Evolutionary conservation across 2,888 invertebrate genomes (phyloP).

Genomic region (Oxyteleia sp.): DNA sequence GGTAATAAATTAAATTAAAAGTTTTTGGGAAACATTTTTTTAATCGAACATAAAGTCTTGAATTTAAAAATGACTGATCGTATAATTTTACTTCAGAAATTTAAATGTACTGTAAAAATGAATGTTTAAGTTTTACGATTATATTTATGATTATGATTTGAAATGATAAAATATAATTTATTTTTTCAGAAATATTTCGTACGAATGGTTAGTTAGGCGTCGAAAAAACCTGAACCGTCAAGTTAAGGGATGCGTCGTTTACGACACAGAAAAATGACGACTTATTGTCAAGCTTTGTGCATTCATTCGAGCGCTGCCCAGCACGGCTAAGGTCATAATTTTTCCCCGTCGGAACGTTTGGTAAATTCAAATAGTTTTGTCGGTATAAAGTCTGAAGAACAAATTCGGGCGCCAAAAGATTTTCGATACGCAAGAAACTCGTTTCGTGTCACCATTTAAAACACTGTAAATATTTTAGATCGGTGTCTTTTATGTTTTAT

Average conservation of each 20-base stretch:
- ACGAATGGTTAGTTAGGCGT: neutral
- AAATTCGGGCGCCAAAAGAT: slow-evolving; percentile 26
- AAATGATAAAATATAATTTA: too few species aligned
- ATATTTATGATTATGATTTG: too few species aligned
- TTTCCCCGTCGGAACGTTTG: slow-evolving; percentile 35
- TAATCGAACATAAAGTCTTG: too few species aligned
- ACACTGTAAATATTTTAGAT: slow-evolving; percentile 22
- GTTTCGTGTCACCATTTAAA: slow-evolving; percentile 26
- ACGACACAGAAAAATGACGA: slow-evolving; percentile 34
- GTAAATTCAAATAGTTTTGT: slow-evolving; percentile 22
- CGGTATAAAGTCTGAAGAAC: slow-evolving; percentile 12
- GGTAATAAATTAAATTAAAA: too few species aligned
- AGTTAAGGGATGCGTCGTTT: slow-evolving; percentile 31
- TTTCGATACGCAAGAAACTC: slow-evolving; percentile 13
- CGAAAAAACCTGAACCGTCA: neutral
- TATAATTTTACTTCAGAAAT: too few species aligned
- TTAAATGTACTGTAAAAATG: too few species aligned
- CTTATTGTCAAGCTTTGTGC: slow-evolving; percentile 35
- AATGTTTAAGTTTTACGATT: too few species aligned
- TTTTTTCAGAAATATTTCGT: too few species aligned
- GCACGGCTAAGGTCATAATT: slow-evolving; percentile 33
- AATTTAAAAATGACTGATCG: too few species aligned
- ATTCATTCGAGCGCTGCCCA: slow-evolving; percentile 9
- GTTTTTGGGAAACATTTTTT: too few species aligned
- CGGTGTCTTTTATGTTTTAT: slow-evolving; percentile 28